Evolutionary conservation across 2,797 vertebrate species (phyloP), one percentile per base, ranked within the genome.

Genomic region (Sylvia borin): DNA sequence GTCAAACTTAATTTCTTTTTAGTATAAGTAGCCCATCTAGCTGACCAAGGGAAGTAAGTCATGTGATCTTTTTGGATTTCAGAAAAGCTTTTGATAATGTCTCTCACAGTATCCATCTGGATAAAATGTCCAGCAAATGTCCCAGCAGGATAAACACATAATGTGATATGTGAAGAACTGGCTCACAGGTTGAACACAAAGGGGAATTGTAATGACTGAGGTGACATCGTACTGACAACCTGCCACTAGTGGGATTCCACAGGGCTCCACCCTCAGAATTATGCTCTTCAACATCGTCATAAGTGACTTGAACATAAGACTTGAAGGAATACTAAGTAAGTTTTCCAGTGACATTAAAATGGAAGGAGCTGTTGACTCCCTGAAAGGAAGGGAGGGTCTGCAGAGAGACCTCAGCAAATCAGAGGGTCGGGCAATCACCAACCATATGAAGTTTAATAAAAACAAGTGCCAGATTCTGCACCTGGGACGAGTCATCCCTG

Each of bases 401-500:
- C 24, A 60, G 19, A 47, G 24, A 47, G 7, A n/a, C 24, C 6
- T 47, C 19, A 20, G 17, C 15, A 61, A 68, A 21, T 54, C 7
- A 76, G 18, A 38, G 24, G 10, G 18, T 18, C 45, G 53, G 10
- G 24, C 25, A 80, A 34, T 34, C 18, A 27, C 5, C 20, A 73
- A 2, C 17, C 14, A 26, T 11, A 53, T 11, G 15, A 67, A 22
- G 17, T 54, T 48, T 34, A 74, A 19, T 22, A 74, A 67, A 64
- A 45, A 18, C 3, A 26, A 53, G 8, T 16, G 25, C 17, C 8
- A 25, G 17, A 54, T 60, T 81, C 15, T 74, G 14, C 34, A 32
- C 4, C 17, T 24, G 22, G 10, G 7, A 16, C 0, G 1, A 7
- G 17, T 20, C 21, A 54, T 34, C 10, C 10, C 40, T 26, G 18